A percentile compares a stretch with the other conserved stretches of the same genome.
phyloP scores from a whole-genome alignment of 2,888 invertebrate genomes.

The Macrosiphum euphorbiae region DNA sequence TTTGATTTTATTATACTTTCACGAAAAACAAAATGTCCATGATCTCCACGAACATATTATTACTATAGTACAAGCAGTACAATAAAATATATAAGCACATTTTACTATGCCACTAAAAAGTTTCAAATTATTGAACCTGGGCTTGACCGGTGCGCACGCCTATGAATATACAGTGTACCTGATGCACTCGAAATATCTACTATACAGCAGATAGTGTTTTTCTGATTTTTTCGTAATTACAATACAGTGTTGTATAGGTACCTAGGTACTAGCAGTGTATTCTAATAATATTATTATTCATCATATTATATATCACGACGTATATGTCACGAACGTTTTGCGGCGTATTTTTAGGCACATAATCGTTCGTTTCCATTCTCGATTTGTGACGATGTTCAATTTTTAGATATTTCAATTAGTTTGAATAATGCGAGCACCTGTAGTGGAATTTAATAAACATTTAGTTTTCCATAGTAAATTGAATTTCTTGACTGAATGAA shows the following conservation, averaged over 20 bases:
- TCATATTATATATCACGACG: no score
- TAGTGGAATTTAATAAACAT: neutral
- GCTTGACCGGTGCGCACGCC: no score
- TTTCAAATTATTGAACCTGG: no score
- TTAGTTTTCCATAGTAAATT: constrained; percentile 1
- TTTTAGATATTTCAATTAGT: neutral
- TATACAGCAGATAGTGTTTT: neutral
- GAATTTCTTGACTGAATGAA: constrained; percentile 31
- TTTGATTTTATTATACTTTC: no score
- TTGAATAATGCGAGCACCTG: neutral
- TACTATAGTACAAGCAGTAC: no score
- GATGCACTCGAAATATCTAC: neutral
- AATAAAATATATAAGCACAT: no score
- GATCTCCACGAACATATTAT: no score
- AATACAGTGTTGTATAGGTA: neutral
- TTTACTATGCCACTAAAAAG: no score
- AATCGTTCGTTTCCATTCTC: neutral
- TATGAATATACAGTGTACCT: no score
- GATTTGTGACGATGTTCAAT: neutral
- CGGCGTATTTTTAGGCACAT: neutral
- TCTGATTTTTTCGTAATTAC: neutral
- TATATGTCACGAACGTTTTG: neutral
- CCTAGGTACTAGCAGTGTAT: neutral
- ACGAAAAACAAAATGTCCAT: no score
- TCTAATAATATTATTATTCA: neutral